Evolutionary conservation across 2,113 vertebrate species (phyloP).

Genomic region (Colaptes auratus): DNA sequence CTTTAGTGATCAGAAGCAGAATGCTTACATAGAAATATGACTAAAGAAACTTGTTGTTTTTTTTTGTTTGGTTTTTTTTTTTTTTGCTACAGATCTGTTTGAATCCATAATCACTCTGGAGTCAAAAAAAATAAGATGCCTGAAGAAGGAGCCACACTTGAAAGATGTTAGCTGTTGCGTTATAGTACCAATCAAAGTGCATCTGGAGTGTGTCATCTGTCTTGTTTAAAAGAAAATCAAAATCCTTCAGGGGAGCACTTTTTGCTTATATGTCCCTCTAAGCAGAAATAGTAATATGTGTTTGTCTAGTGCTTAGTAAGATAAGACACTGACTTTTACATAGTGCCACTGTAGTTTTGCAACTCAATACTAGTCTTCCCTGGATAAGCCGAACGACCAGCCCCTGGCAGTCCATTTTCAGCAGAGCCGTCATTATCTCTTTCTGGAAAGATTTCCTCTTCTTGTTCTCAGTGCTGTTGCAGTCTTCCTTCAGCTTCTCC

Average conservation of each 20-base stretch:
- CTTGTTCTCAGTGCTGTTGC: slow-evolving; percentile 87
- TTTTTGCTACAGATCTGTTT: not conserved
- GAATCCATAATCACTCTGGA: not conserved
- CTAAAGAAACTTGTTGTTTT: not conserved
- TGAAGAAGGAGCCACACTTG: not conserved
- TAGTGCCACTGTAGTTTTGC: not conserved
- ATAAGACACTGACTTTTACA: not conserved
- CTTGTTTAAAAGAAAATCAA: not conserved
- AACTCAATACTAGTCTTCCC: not conserved
- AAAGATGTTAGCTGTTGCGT: not conserved
- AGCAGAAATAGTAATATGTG: not conserved
- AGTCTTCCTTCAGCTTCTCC: slow-evolving; percentile 96
- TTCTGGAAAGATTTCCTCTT: slow-evolving; percentile 97
- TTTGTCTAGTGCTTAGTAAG: not conserved
- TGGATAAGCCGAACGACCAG: too few species aligned
- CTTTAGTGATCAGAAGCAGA: not conserved
- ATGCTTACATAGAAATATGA: not conserved
- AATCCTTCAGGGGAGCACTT: not conserved
- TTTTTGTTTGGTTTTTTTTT: too few species aligned
- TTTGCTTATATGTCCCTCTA: not conserved
- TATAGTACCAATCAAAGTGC: not conserved
- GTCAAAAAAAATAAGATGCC: not conserved
- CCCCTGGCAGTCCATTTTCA: too few species aligned
- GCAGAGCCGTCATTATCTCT: slow-evolving; percentile 91
- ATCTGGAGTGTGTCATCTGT: not conserved